phyloP scores from a whole-genome alignment of 2,113 vertebrate species.

The Notarius quadriscutis region DNA sequence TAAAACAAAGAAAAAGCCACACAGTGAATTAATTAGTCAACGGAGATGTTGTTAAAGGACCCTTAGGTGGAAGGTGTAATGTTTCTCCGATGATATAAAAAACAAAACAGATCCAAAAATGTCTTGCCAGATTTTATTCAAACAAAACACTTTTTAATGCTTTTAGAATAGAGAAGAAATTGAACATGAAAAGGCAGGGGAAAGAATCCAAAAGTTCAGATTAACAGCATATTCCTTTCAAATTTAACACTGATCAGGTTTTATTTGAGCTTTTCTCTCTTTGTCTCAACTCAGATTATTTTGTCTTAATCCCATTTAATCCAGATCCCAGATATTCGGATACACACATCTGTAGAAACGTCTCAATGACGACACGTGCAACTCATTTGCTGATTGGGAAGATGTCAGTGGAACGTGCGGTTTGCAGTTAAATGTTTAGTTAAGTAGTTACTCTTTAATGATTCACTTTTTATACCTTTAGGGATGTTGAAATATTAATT shows the following conservation, averaged over 20 bases:
- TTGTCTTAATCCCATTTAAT: not conserved
- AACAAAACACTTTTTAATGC: conserved; percentile 12
- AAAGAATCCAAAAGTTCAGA: not conserved
- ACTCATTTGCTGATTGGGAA: not conserved
- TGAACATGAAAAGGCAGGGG: not conserved
- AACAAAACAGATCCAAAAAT: no score
- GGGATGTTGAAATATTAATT: not conserved
- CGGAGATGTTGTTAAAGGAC: no score
- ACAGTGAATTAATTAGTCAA: not conserved
- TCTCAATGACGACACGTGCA: not conserved
- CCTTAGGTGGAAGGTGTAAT: not conserved
- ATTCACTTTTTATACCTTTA: not conserved
- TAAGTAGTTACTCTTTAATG: not conserved
- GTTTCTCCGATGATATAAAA: not conserved
- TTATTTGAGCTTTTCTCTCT: not conserved
- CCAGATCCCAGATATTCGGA: not conserved
- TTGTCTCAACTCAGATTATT: not conserved
- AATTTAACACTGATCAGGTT: not conserved
- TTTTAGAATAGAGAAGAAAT: not conserved
- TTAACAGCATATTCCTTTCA: not conserved
- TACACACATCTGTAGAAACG: not conserved
- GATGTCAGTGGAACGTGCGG: not conserved
- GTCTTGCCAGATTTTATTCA: conserved; percentile 23
- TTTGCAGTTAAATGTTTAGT: not conserved
- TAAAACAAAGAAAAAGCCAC: not conserved